A percentile compares a stretch with the other conserved stretches of the same genome.
These are phyloP conservation scores for Eubasilissa splendida DNA, from an alignment of 2,888 invertebrate species.

Conservation along the genomic window DNA sequence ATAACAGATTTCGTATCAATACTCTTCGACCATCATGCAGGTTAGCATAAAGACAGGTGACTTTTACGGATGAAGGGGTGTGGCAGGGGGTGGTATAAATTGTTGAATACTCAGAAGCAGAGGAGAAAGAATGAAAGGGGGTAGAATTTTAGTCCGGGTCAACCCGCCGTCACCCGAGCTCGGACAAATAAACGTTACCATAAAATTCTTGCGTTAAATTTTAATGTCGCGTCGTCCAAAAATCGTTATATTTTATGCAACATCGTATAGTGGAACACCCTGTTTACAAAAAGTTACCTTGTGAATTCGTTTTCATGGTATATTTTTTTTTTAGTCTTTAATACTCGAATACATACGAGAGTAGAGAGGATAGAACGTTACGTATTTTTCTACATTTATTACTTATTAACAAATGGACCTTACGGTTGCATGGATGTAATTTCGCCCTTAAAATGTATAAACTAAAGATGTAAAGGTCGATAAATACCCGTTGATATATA, in stretches of 20 bases:
- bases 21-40: background rate
- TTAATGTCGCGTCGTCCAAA: slow-evolving; percentile 9
- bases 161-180: background rate
- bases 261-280: too few relatives aligned
- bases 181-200: slow-evolving; percentile 20
- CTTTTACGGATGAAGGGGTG: background rate
- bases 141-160: background rate
- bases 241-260: slow-evolving; percentile 16
- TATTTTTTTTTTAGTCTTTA: too few relatives aligned
- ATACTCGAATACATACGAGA: too few relatives aligned
- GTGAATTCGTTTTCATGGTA: too few relatives aligned
- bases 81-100: background rate
- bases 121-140: background rate
- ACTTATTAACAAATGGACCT: too few relatives aligned
- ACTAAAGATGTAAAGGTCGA: too few relatives aligned
- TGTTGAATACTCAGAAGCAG: background rate
- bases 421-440: too few relatives aligned
- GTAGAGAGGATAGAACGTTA: too few relatives aligned
- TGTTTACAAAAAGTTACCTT: too few relatives aligned
- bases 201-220: slow-evolving; percentile 4
- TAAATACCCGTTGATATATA: too few relatives aligned
- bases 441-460: too few relatives aligned
- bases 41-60: background rate
- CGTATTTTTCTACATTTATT: too few relatives aligned
- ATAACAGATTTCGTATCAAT: background rate